Percentiles rank a stretch among this genome's conserved stretches.
These are phyloP conservation scores for Silvanus unidentatus DNA, from an alignment of 2,888 invertebrate species.

Conservation along the genomic window DNA sequence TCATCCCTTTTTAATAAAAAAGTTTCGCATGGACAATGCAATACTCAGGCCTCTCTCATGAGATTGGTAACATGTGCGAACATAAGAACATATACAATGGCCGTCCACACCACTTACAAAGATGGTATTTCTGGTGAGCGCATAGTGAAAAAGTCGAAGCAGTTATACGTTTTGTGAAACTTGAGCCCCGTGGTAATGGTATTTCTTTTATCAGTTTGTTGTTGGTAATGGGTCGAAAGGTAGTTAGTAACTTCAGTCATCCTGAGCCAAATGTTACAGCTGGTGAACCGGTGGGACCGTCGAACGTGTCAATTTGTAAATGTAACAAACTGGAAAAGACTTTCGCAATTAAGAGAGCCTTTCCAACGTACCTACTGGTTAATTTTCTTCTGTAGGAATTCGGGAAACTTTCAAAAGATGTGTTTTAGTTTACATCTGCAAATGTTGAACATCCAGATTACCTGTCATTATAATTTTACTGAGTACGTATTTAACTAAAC, in stretches of 20 bases:
- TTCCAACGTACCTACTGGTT: constrained; percentile 28
- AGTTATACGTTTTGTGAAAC: constrained; percentile 17
- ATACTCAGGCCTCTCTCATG: neutral
- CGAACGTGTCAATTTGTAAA: constrained; percentile 45
- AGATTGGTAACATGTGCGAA: constrained; percentile 6
- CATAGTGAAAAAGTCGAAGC: constrained; percentile 6
- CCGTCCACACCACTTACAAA: neutral
- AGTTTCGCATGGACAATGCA: neutral
- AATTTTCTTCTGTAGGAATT: constrained; percentile 26
- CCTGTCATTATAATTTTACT: constrained; percentile 36
- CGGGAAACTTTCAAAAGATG: constrained; percentile 19
- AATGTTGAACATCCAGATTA: constrained; percentile 31
- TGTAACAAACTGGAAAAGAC: constrained; percentile 45
- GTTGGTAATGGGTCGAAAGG: constrained; percentile 37
- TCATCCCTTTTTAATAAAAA: constrained; percentile 3
- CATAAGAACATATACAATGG: constrained; percentile 1
- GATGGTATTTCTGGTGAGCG: neutral
- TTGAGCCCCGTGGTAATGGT: constrained; percentile 32
- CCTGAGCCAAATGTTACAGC: constrained; percentile 30
- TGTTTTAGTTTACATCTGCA: constrained; percentile 31
- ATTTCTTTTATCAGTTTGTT: constrained; percentile 41
- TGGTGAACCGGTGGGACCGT: constrained; percentile 10
- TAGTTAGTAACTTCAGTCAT: constrained; percentile 36
- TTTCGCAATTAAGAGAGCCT: constrained; percentile 42
- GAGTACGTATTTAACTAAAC: constrained; percentile 33